Evolutionary conservation across 1,140 invertebrate species (phyloP).

Genomic region (Dolichoris vasculosae): DNA sequence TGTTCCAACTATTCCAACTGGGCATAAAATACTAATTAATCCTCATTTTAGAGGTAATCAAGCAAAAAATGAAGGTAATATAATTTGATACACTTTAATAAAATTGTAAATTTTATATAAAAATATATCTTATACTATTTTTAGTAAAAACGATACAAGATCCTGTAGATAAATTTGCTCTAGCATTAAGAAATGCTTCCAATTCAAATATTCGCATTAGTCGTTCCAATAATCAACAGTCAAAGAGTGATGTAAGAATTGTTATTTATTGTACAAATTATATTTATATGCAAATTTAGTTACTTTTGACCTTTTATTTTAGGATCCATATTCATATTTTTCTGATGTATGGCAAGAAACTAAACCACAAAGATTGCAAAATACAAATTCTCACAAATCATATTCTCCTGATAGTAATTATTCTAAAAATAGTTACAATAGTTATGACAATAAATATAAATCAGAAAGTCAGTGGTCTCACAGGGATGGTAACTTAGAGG

Average conservation of each 20-base stretch:
- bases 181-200: slow-evolving; percentile 56
- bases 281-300: slow-evolving; percentile 12
- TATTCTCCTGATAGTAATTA: slow-evolving; percentile 64
- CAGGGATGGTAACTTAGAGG: slow-evolving; percentile 65
- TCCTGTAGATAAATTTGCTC: slow-evolving; percentile 59
- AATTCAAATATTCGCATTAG: slow-evolving; percentile 55
- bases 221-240: slow-evolving; percentile 64
- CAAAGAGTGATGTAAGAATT: slow-evolving; percentile 66
- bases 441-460: slow-evolving; percentile 67
- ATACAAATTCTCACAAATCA: slow-evolving; percentile 54
- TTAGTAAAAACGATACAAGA: slow-evolving; percentile 57
- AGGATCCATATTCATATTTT: slow-evolving; percentile 73
- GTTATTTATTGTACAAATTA: slow-evolving; percentile 6
- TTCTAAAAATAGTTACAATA: slow-evolving; percentile 63
- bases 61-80: slow-evolving; percentile 50
- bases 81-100: background rate
- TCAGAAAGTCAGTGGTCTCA: slow-evolving; percentile 65
- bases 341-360: slow-evolving; percentile 74
- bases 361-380: slow-evolving; percentile 57
- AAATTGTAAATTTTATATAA: background rate
- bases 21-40: slow-evolving; percentile 74
- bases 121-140: slow-evolving; percentile 39
- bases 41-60: slow-evolving; percentile 72
- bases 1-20: slow-evolving; percentile 63
- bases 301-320: background rate